A percentile compares a stretch with the other conserved stretches of the same genome.
phyloP scores from a whole-genome alignment of 2,113 vertebrate genomes.

The Origma solitaria region DNA sequence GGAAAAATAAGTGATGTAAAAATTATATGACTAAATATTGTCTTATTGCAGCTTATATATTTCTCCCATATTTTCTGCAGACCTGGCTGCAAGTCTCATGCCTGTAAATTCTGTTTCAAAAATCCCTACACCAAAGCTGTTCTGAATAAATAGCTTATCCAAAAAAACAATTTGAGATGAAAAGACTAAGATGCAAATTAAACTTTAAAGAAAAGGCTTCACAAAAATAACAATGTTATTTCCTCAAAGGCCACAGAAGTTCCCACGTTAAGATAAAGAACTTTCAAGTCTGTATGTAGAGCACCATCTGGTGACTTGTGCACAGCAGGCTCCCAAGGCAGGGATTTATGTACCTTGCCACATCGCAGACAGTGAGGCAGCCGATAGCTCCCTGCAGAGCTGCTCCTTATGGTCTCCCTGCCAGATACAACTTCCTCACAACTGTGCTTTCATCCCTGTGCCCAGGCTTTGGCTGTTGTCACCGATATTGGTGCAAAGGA shows the following conservation, averaged over 20 bases:
- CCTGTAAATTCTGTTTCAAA: neutral
- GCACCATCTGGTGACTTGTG: constrained; percentile 45
- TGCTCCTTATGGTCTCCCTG: neutral
- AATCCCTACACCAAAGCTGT: neutral
- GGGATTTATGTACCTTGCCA: neutral
- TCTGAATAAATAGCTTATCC: neutral
- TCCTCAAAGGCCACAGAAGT: neutral
- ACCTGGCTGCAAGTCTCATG: neutral
- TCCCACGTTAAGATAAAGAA: neutral
- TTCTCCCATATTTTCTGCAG: neutral
- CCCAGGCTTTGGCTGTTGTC: neutral
- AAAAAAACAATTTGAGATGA: neutral
- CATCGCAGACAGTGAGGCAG: neutral
- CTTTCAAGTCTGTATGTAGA: neutral
- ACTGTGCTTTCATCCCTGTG: neutral
- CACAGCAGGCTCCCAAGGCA: constrained; percentile 2
- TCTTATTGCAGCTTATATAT: neutral
- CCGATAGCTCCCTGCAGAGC: neutral
- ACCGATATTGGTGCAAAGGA: neutral
- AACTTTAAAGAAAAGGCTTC: neutral
- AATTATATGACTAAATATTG: neutral
- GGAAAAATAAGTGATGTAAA: neutral
- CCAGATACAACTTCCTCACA: neutral
- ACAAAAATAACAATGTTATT: neutral
- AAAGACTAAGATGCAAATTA: neutral